These are phyloP conservation scores for Saccopteryx leptura DNA, from an alignment of 2,113 vertebrate genomes.

Conservation along the genomic window DNA sequence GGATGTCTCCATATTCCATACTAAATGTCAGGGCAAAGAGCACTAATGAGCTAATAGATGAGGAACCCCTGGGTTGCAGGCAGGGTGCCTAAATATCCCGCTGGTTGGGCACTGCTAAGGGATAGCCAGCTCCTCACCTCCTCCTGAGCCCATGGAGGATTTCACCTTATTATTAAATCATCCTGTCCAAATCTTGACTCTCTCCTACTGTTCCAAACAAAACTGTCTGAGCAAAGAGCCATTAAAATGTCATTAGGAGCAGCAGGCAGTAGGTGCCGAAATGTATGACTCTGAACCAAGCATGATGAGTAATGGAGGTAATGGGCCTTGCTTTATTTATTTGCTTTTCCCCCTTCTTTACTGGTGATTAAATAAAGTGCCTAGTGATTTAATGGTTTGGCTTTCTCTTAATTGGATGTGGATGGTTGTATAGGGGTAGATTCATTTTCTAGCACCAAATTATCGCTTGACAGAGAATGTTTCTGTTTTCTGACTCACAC, in stretches of 20 bases:
- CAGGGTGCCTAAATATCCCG: not conserved
- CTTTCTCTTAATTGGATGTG: constrained; percentile 38
- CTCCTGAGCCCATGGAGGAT: constrained; percentile 53
- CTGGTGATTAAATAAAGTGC: constrained; percentile 51
- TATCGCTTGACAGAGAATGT: not conserved
- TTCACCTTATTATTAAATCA: constrained; percentile 40
- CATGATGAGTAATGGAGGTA: not conserved
- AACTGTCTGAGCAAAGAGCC: constrained; percentile 57
- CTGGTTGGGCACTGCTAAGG: constrained; percentile 40
- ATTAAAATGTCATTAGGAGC: constrained; percentile 78
- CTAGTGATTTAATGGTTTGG: not conserved
- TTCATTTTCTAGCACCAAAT: not conserved
- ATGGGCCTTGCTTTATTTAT: constrained; percentile 20
- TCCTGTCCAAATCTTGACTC: constrained; percentile 59
- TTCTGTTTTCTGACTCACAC: constrained; percentile 41
- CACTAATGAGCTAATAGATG: constrained; percentile 61
- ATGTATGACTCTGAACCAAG: not conserved
- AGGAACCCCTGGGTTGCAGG: constrained; percentile 7
- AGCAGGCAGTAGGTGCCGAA: not conserved
- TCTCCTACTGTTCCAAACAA: constrained; percentile 69
- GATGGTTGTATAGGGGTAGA: not conserved
- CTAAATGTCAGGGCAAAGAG: constrained; percentile 43
- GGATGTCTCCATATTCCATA: not conserved
- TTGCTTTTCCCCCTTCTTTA: constrained; percentile 8
- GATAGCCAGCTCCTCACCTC: constrained; percentile 37